phyloP scores from a whole-genome alignment of 1,140 invertebrate genomes.

The Wiebesia pumilae region DNA sequence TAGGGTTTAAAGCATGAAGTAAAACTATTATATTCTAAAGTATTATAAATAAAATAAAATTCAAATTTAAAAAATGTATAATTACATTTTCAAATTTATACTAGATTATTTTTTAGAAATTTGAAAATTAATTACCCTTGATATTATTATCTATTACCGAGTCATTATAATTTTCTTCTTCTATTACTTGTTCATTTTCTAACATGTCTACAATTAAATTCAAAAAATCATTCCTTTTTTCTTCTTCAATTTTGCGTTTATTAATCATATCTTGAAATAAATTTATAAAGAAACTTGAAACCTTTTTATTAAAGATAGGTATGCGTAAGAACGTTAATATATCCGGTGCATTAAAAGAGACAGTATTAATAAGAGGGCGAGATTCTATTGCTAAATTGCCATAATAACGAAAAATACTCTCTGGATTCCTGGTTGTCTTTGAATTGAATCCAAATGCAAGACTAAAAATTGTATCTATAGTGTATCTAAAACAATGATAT shows the following conservation, averaged over 20 bases:
- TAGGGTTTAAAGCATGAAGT: background rate
- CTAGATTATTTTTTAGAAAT: no score
- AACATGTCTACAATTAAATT: conserved; percentile 62
- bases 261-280: conserved; percentile 58
- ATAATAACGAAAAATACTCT: conserved; percentile 52
- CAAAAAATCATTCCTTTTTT: conserved; percentile 64
- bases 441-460: conserved; percentile 75
- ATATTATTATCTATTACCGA: background rate
- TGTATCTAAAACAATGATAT: conserved; percentile 64
- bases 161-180: background rate
- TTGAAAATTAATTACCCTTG: background rate
- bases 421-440: conserved; percentile 65
- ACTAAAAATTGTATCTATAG: conserved; percentile 77
- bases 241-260: conserved; percentile 57
- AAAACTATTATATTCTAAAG: no score
- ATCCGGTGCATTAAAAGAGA: background rate
- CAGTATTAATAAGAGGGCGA: background rate
- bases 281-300: conserved; percentile 60
- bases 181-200: conserved; percentile 52
- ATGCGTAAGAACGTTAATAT: background rate
- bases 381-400: conserved; percentile 42
- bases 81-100: no score
- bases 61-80: no score
- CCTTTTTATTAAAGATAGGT: conserved; percentile 24
- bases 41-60: no score